These are phyloP conservation scores for Philereme transversata DNA, from an alignment of 2,888 invertebrate genomes.

Conservation along the genomic window DNA sequence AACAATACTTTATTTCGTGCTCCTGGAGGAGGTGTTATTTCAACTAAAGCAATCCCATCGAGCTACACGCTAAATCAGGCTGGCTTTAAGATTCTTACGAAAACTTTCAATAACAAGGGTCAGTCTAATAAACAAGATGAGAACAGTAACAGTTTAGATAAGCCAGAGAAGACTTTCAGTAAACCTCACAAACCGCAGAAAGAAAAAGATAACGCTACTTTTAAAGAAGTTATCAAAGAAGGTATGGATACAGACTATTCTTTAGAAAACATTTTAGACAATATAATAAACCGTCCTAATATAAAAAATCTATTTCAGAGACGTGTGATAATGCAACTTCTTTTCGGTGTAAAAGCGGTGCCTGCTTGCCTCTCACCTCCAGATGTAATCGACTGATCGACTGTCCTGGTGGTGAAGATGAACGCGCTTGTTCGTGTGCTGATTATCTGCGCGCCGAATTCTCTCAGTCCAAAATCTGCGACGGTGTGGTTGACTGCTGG, in stretches of 20 bases:
- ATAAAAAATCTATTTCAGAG: slow-evolving; percentile 49
- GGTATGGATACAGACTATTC: slow-evolving; percentile 44
- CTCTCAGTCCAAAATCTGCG: slow-evolving; percentile 89
- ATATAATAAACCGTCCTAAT: not conserved
- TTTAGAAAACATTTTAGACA: not conserved
- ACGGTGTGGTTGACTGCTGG: slow-evolving; percentile 91
- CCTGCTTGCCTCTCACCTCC: slow-evolving; percentile 86
- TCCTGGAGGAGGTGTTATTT: slow-evolving; percentile 79
- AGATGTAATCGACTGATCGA: slow-evolving; percentile 89
- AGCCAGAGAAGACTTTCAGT: slow-evolving; percentile 64
- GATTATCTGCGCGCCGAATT: slow-evolving; percentile 89
- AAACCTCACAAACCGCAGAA: slow-evolving; percentile 61
- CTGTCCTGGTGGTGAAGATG: slow-evolving; percentile 88
- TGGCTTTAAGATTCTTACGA: slow-evolving; percentile 86
- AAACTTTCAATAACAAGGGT: slow-evolving; percentile 84
- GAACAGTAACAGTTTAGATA: slow-evolving; percentile 60
- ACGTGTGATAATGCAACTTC: slow-evolving; percentile 78
- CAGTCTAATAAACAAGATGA: slow-evolving; percentile 75
- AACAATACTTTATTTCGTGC: slow-evolving; percentile 78
- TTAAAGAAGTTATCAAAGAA: slow-evolving; percentile 50
- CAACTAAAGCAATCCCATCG: slow-evolving; percentile 85
- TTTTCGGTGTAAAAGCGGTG: slow-evolving; percentile 85
- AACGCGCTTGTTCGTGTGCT: slow-evolving; percentile 89
- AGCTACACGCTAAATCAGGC: slow-evolving; percentile 86
- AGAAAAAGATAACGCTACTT: slow-evolving; percentile 51